Base-by-base conservation (phyloP, 2,113 vertebrate genomes). In the Alouatta palliata region DNA sequence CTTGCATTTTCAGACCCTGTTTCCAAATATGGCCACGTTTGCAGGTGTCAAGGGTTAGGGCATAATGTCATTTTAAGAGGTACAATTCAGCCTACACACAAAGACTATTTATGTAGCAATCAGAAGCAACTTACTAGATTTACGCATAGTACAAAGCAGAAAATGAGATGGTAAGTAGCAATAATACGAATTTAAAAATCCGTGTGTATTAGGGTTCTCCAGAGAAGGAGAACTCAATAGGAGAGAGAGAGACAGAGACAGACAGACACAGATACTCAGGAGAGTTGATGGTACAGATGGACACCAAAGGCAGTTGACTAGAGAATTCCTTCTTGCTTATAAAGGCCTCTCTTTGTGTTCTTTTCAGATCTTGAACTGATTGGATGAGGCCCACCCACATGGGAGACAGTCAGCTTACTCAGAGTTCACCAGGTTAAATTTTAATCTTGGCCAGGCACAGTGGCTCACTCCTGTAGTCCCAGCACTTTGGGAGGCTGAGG, bases 21-120 rank as follows among this genome's bases (percentile, higher is more conserved):
- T 87, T 95, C 49, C 68, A 95, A 87, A 76, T 96, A 54, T 54
- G 35, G 32, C 76, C 32, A 52, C 14, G 47, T 70, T 94, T 40
- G 64, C 8, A 87, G 70, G 37, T 93, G 47, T 20, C 17, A 47
- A 49, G 58, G 11, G 5, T 80, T 92, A 89, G 64, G 14, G 79
- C 70, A 80, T 93, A 52, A 7, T 86, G 54, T 40, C 73, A 45
- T 86, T 87, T 86, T 90, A 37, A 93, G 14, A 49, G 40, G 68
- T 23, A 52, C 25, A 82, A 2, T 75, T 90, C n/a, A 47, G 3
- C 27, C 71, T 16, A 30, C 90, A 54, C 37, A 66, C 19, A 45
- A 47, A 40, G 14, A 75, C 45, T 89, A 17, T 81, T 61, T 81
- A 61, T 0, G 27, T 32, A 76, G 25, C 43, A 86, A 3, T 86